These are phyloP conservation scores for Nipponia nippon DNA, from an alignment of 2,113 vertebrate species.

Conservation along the genomic window DNA sequence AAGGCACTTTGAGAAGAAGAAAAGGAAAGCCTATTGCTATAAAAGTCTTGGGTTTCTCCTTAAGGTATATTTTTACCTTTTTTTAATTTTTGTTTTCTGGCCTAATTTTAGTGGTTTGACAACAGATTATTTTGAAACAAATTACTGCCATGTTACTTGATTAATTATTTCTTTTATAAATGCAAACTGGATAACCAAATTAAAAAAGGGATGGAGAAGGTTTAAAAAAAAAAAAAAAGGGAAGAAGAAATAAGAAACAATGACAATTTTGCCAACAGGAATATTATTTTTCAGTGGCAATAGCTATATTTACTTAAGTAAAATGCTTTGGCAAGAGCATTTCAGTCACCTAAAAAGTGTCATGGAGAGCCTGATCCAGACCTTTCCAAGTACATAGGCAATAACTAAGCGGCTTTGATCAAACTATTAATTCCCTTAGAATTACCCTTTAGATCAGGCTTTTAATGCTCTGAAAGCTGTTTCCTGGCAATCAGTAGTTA, in stretches of 20 bases:
- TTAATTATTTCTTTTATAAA: background rate
- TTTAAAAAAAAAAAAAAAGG: background rate
- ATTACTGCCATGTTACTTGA: background rate
- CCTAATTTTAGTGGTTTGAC: background rate
- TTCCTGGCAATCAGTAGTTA: background rate
- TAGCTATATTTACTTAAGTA: background rate
- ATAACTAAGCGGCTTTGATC: background rate
- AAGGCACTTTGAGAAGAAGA: background rate
- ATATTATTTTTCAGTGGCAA: background rate
- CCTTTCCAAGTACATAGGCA: background rate
- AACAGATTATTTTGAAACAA: background rate
- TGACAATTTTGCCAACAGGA: background rate
- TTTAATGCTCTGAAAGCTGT: background rate
- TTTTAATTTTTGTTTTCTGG: accelerated
- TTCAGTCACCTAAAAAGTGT: background rate
- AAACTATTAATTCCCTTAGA: background rate
- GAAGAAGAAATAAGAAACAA: background rate
- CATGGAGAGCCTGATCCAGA: background rate
- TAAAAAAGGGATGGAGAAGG: background rate
- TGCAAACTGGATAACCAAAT: background rate
- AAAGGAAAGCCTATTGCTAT: background rate
- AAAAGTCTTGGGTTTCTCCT: background rate
- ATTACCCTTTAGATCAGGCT: background rate
- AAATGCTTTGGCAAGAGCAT: background rate
- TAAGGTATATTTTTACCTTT: background rate